Percentiles rank a stretch among this genome's conserved stretches.
Conservation (phyloP, 37 sponge, comb jelly and placozoan species). For the Hexactinellida sp. region DNA sequence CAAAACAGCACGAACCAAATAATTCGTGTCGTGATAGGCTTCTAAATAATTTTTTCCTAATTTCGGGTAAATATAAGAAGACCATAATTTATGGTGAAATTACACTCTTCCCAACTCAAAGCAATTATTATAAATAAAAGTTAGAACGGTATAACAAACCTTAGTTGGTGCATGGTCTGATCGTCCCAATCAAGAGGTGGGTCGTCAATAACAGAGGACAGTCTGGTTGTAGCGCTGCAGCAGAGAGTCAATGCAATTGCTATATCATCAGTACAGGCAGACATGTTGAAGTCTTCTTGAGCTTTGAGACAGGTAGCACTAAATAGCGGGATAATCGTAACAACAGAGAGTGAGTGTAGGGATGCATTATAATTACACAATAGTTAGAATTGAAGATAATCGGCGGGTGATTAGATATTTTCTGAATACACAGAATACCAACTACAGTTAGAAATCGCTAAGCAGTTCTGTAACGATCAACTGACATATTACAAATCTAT, state of each 20-base stretch:
- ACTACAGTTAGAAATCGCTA: background rate
- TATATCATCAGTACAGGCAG: constrained; percentile 7
- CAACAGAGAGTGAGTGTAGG: background rate
- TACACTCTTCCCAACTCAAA: too few relatives aligned
- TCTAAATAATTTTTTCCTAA: too few relatives aligned
- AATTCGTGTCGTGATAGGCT: too few relatives aligned
- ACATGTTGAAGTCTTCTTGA: background rate
- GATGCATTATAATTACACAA: background rate
- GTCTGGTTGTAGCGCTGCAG: background rate
- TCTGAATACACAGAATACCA: background rate
- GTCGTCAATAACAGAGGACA: constrained; percentile 11
- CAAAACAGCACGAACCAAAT: too few relatives aligned
- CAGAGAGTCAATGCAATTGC: background rate
- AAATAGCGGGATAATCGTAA: background rate
- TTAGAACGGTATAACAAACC: too few relatives aligned
- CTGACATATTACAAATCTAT: too few relatives aligned
- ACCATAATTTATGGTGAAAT: too few relatives aligned
- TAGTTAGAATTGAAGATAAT: too few relatives aligned
- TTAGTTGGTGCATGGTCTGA: background rate
- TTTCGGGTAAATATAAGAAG: too few relatives aligned
- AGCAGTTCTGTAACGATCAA: background rate
- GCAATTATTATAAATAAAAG: too few relatives aligned
- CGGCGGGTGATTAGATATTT: too few relatives aligned
- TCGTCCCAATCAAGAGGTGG: background rate
- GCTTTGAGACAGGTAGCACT: constrained; percentile 1